A percentile compares a stretch with the other conserved stretches of the same genome.
Evolutionary conservation across 2,113 vertebrate species (phyloP).

Genomic region (Montifringilla adamsi): DNA sequence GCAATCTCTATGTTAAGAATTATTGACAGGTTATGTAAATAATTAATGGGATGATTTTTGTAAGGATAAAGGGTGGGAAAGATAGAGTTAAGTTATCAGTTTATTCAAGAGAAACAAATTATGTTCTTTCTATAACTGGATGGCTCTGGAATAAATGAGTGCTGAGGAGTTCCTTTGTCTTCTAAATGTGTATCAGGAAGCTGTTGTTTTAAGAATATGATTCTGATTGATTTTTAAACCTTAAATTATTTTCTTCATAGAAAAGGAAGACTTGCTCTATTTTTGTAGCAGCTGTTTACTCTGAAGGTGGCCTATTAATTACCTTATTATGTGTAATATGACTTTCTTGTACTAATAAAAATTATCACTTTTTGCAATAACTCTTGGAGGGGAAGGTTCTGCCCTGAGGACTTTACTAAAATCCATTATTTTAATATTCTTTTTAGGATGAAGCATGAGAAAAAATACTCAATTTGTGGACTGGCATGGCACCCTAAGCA

Average conservation of each 20-base stretch:
- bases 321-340: not conserved
- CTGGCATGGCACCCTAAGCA: constrained; percentile 89
- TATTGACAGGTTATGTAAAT: not conserved
- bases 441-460: constrained; percentile 91
- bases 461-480: constrained; percentile 85
- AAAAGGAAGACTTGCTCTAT: not conserved
- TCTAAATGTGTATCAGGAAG: not conserved
- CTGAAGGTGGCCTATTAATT: not conserved
- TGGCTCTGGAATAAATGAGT: not conserved
- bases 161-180: not conserved
- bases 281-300: not conserved
- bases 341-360: not conserved
- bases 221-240: not conserved
- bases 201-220: not conserved
- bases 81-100: not conserved
- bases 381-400: not conserved
- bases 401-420: not conserved
- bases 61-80: not conserved
- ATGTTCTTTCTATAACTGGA: not conserved
- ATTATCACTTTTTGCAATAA: not conserved
- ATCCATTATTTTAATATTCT: not conserved
- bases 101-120: not conserved
- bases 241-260: not conserved
- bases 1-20: not conserved
- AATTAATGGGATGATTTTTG: not conserved